Conservation (phyloP, 2,888 invertebrate genomes). For the Eupithecia pulchellata region DNA sequence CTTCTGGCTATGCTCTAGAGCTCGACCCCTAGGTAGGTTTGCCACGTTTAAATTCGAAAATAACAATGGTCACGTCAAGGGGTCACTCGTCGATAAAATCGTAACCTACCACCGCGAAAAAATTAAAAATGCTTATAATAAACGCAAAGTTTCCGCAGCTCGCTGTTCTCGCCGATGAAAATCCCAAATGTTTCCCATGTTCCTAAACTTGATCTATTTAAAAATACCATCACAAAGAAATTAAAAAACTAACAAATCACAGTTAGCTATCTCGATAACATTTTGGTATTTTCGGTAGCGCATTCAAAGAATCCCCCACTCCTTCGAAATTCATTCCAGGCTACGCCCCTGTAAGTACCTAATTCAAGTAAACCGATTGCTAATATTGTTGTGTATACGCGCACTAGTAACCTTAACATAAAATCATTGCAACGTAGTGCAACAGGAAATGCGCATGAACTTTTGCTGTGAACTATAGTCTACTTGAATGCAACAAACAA, state of each 20-base stretch:
- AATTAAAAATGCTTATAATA: no score
- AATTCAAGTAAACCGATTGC: not conserved
- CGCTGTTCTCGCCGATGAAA: no score
- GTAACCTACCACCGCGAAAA: no score
- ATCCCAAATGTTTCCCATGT: no score
- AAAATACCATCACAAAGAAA: not conserved
- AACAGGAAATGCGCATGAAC: conserved; percentile 10
- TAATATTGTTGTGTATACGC: not conserved
- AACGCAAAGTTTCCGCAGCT: no score
- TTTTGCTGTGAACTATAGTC: not conserved
- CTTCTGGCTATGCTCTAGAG: no score
- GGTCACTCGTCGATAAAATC: no score
- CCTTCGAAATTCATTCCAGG: not conserved
- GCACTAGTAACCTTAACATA: not conserved
- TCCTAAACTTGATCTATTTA: not conserved
- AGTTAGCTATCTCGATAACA: not conserved
- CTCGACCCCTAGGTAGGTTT: no score
- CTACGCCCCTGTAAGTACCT: not conserved
- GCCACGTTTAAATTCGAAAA: no score
- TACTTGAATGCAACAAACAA: not conserved
- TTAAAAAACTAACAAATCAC: not conserved
- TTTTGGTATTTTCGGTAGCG: not conserved
- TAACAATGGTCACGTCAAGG: no score
- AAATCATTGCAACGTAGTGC: not conserved
- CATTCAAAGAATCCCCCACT: no score